Evolutionary conservation across 1,140 invertebrate genomes (phyloP).

Genomic region (Teleopsis dalmanni): DNA sequence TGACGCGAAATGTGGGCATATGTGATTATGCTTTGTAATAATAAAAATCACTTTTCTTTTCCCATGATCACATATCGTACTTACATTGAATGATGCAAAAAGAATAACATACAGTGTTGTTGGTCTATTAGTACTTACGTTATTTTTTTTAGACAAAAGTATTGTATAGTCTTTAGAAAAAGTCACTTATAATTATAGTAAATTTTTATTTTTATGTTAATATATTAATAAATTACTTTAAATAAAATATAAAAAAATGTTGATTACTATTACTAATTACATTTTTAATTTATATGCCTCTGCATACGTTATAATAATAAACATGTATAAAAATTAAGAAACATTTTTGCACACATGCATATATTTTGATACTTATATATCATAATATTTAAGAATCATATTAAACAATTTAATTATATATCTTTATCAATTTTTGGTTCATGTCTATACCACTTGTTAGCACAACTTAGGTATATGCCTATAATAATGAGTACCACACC

Average conservation of each 20-base stretch:
- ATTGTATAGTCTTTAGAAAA: no score
- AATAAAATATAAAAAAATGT: neutral
- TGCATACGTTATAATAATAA: neutral
- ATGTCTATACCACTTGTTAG: conserved; percentile 24
- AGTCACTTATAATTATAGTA: neutral
- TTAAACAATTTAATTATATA: neutral
- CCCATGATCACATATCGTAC: no score
- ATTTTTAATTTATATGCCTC: neutral
- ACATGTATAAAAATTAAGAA: neutral
- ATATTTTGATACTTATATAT: neutral
- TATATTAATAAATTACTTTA: neutral
- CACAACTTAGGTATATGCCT: conserved; percentile 20
- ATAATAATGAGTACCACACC: conserved; percentile 22
- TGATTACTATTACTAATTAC: neutral
- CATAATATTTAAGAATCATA: neutral
- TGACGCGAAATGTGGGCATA: no score
- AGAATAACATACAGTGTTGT: no score
- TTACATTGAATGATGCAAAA: no score
- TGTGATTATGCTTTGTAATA: no score
- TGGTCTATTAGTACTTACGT: no score
- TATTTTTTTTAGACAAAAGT: no score
- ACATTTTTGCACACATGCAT: neutral
- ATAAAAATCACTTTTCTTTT: no score
- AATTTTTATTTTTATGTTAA: conserved; percentile 1
- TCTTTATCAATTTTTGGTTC: neutral